phyloP scores from a whole-genome alignment of 2,888 invertebrate genomes.

The Barypeithes pellucidus region DNA sequence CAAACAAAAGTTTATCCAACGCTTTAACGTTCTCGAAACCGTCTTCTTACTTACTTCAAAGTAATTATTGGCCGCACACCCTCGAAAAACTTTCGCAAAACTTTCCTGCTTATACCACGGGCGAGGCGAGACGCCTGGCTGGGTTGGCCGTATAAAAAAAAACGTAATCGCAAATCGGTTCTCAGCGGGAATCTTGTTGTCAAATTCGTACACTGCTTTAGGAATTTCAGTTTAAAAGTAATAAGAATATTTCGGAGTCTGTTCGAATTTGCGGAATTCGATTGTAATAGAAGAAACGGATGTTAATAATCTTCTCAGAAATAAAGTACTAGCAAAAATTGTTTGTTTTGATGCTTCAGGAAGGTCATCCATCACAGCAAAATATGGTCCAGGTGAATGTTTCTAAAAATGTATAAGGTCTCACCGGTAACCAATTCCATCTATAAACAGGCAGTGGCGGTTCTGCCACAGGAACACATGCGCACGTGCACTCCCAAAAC shows the following conservation, averaged over 20 bases:
- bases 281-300: too few species aligned
- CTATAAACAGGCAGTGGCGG: too few species aligned
- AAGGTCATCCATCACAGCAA: too few species aligned
- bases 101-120: constrained; percentile 25
- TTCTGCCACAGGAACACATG: too few species aligned
- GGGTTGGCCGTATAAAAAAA: constrained; percentile 21
- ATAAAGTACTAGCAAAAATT: too few species aligned
- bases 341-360: too few species aligned
- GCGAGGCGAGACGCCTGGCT: constrained; percentile 8
- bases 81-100: constrained; percentile 37
- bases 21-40: constrained; percentile 34
- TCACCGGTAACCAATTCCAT: too few species aligned
- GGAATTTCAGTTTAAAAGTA: constrained; percentile 10
- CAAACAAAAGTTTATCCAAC: constrained; percentile 38
- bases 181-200: constrained; percentile 28
- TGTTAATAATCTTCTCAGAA: too few species aligned
- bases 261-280: too few species aligned
- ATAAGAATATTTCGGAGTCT: background rate
- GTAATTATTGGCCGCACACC: constrained; percentile 48
- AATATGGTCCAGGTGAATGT: too few species aligned
- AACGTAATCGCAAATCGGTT: constrained; percentile 32
- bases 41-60: constrained; percentile 43
- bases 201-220: constrained; percentile 6
- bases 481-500: too few species aligned
- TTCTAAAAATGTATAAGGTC: too few species aligned